Conservation (phyloP, 37 sponge, comb jelly and placozoan species). For the Sycon ciliatum region DNA sequence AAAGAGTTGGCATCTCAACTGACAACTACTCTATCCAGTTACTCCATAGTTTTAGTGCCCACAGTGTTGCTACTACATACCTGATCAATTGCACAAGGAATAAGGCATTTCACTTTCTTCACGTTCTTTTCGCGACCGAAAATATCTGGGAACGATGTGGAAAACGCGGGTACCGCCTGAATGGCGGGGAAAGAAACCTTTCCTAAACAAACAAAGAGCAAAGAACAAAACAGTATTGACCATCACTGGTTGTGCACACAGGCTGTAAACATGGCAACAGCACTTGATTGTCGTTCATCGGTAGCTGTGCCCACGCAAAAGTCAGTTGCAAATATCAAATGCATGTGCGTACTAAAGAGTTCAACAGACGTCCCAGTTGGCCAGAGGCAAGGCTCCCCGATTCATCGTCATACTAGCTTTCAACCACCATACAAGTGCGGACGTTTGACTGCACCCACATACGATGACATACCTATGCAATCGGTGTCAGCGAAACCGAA, state of each 20-base stretch:
- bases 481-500: constrained; percentile 91
- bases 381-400: too few species aligned
- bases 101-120: constrained; percentile 81
- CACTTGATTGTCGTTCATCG: too few species aligned
- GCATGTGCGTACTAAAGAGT: background rate
- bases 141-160: constrained; percentile 84
- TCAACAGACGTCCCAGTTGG: too few species aligned
- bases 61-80: constrained; percentile 31
- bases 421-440: background rate
- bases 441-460: background rate
- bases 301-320: too few species aligned
- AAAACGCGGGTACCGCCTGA: constrained; percentile 93
- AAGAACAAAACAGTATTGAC: background rate
- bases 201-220: constrained; percentile 27
- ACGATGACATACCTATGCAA: constrained; percentile 54
- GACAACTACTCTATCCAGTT: too few species aligned
- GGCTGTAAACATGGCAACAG: too few species aligned
- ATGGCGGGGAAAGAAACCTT: constrained; percentile 93
- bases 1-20: too few species aligned
- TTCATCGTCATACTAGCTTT: background rate
- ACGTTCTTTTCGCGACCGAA: constrained; percentile 76
- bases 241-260: too few species aligned
- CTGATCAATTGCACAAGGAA: constrained; percentile 99
- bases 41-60: too few species aligned
- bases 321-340: too few species aligned